Percentiles rank a stretch among this genome's conserved stretches.
Conservation (phyloP, 2,888 invertebrate genomes). For the Sthenelais limicola region DNA sequence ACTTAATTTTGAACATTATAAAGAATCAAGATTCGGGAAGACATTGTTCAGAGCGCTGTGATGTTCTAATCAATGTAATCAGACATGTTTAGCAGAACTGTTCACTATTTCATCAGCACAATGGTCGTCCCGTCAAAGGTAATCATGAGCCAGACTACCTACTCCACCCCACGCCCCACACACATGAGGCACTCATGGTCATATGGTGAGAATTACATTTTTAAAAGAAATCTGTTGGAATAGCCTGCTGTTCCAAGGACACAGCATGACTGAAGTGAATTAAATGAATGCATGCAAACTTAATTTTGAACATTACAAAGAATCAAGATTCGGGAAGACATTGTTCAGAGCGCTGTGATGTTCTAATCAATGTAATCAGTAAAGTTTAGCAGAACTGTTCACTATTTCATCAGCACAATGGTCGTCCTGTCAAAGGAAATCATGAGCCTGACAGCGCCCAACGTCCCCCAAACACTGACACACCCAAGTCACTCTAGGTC, state of each 20-base stretch:
- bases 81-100: constrained; percentile 8
- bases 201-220: no score
- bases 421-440: no score
- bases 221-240: not conserved
- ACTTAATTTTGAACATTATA: not conserved
- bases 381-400: constrained; percentile 14
- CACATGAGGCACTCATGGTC: no score
- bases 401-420: constrained; percentile 29
- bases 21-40: not conserved
- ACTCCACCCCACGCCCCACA: no score
- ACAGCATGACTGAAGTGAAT: not conserved
- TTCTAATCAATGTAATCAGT: constrained; percentile 3
- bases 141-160: not conserved
- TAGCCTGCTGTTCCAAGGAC: not conserved
- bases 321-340: not conserved
- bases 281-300: not conserved
- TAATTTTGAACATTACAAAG: not conserved
- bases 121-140: no score
- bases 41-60: constrained; percentile 33
- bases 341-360: constrained; percentile 34
- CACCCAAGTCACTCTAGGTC: no score
- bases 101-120: constrained; percentile 29
- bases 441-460: not conserved
- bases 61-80: constrained; percentile 8
- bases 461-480: no score